Conservation (phyloP, 2,888 invertebrate species). For the Melangyna quadrimaculata region DNA sequence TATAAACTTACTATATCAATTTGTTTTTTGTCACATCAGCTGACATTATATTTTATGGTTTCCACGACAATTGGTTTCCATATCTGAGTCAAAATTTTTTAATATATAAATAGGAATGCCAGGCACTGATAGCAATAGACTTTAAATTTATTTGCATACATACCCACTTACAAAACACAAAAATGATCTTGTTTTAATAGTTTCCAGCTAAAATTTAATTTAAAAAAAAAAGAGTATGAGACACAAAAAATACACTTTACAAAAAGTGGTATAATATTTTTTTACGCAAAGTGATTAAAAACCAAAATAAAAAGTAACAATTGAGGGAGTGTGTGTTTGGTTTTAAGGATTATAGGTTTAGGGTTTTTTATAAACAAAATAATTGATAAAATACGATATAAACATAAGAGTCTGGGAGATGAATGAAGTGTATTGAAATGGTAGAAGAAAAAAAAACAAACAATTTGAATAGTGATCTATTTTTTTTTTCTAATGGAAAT, state of each 20-base stretch:
- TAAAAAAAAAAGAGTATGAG: slow-evolving; percentile 18
- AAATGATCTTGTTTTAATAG: slow-evolving; percentile 23
- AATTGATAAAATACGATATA: slow-evolving; percentile 61
- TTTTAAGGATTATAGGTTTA: slow-evolving; percentile 60
- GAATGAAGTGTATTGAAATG: slow-evolving; percentile 33
- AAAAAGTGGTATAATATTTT: slow-evolving; percentile 52
- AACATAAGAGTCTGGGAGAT: slow-evolving; percentile 56
- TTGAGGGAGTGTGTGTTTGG: slow-evolving; percentile 50
- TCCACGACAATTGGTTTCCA: slow-evolving; percentile 14
- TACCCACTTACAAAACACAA: not conserved
- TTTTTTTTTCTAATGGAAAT: slow-evolving; percentile 13
- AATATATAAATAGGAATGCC: not conserved
- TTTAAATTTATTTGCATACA: not conserved
- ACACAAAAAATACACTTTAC: slow-evolving; percentile 23
- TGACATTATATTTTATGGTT: slow-evolving; percentile 19
- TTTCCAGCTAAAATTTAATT: slow-evolving; percentile 10
- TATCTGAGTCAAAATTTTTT: not conserved
- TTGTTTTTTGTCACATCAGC: not conserved
- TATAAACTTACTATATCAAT: slow-evolving; percentile 43
- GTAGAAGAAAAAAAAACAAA: slow-evolving; percentile 47
- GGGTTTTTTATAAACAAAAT: slow-evolving; percentile 66
- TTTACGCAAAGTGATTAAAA: slow-evolving; percentile 52
- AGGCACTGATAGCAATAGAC: slow-evolving; percentile 49
- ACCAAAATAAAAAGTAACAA: not conserved
- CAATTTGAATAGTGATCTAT: slow-evolving; percentile 44